phyloP scores from a whole-genome alignment of 2,113 vertebrate genomes.

The Proterorhinus semilunaris region DNA sequence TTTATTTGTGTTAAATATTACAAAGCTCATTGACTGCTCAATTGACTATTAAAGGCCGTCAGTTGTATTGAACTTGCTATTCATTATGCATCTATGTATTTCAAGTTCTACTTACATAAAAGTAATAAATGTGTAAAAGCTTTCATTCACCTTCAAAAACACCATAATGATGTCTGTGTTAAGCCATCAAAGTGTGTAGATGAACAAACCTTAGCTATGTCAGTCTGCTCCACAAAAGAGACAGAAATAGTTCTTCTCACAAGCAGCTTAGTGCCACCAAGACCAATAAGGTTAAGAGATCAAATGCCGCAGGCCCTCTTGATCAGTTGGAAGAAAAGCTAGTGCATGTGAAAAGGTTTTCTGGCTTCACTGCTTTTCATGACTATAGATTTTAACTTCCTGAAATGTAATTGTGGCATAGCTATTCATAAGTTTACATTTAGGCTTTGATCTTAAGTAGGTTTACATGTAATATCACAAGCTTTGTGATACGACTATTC shows the following conservation, averaged over 20 bases:
- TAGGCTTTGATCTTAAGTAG: no score
- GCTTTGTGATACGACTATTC: neutral
- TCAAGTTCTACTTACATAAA: neutral
- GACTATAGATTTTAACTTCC: conserved; percentile 4
- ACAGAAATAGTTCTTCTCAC: conserved; percentile 51
- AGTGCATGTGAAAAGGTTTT: conserved; percentile 29
- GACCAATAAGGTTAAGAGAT: conserved; percentile 37
- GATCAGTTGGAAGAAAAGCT: conserved; percentile 42
- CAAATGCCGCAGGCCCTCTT: conserved; percentile 44
- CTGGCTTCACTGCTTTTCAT: conserved; percentile 22
- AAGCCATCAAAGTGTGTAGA: conserved; percentile 35
- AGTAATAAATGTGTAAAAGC: neutral
- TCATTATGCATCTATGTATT: neutral
- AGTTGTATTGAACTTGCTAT: no score
- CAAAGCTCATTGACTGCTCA: neutral
- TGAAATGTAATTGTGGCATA: neutral
- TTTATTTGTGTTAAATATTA: neutral
- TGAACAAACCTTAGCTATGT: conserved; percentile 51
- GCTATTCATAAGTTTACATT: neutral
- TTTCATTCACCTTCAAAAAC: neutral
- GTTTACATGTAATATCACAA: no score
- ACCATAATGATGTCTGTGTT: conserved; percentile 33
- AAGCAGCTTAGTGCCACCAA: conserved; percentile 48
- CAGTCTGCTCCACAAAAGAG: conserved; percentile 50
- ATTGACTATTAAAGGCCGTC: no score